A percentile compares a stretch with the other conserved stretches of the same genome.
These are phyloP conservation scores for Echeneis naucrates DNA, from an alignment of 2,797 vertebrate species.

Conservation along the genomic window DNA sequence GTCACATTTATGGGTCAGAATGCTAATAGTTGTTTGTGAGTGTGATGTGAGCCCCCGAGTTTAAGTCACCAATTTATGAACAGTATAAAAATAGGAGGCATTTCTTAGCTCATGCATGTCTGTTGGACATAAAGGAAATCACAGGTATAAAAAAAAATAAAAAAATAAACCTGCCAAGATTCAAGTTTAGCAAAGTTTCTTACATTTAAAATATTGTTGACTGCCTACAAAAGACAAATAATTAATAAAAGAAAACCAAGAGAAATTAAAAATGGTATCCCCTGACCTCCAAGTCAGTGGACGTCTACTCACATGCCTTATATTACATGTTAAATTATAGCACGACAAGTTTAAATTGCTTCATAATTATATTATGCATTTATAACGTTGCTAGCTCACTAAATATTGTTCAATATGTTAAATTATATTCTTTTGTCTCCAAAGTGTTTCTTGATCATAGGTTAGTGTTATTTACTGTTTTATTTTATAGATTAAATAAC, in stretches of 20 bases:
- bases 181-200: neutral
- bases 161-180: neutral
- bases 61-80: neutral
- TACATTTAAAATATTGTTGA: neutral
- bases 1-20: constrained; percentile 65
- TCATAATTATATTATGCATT: too few relatives aligned
- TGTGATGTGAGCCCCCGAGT: constrained; percentile 18
- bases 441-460: neutral
- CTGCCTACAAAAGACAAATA: neutral
- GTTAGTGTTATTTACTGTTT: too few relatives aligned
- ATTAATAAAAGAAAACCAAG: neutral
- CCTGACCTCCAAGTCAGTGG: too few relatives aligned
- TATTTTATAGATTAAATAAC: neutral
- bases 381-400: too few relatives aligned
- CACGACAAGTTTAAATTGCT: too few relatives aligned
- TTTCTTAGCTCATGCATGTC: neutral
- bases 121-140: too few relatives aligned
- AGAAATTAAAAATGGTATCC: neutral
- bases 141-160: neutral
- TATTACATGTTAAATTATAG: neutral
- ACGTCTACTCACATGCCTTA: neutral
- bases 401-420: too few relatives aligned
- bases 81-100: neutral
- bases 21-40: constrained; percentile 45
- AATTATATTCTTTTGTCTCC: too few relatives aligned